phyloP scores from a whole-genome alignment of 2,888 invertebrate genomes.

The Trichogramma evanescens region DNA sequence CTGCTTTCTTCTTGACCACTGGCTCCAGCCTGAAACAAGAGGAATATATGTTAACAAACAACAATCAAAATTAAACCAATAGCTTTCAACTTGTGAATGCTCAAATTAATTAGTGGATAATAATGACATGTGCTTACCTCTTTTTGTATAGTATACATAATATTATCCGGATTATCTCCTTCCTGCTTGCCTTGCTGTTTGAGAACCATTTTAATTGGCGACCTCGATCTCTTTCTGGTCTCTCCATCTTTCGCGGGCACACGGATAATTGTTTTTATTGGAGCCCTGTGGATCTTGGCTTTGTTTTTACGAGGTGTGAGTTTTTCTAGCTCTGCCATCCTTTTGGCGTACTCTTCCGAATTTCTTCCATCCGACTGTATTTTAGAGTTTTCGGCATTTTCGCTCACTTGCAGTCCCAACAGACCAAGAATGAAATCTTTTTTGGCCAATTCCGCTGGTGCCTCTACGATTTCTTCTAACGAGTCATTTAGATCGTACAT shows the following conservation, averaged over 20 bases:
- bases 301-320: constrained; percentile 27
- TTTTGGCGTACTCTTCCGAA: too few relatives aligned
- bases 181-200: constrained; percentile 54
- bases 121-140: constrained; percentile 50
- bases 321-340: background rate
- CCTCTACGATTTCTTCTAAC: constrained; percentile 39
- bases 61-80: background rate
- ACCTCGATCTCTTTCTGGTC: constrained; percentile 61
- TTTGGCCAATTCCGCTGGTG: constrained; percentile 59
- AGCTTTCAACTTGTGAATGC: background rate
- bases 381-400: constrained; percentile 33
- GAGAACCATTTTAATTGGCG: constrained; percentile 71
- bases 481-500: too few relatives aligned
- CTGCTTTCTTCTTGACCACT: constrained; percentile 47
- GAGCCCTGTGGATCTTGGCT: constrained; percentile 51
- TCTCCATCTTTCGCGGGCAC: constrained; percentile 47
- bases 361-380: constrained; percentile 44
- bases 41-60: constrained; percentile 1
- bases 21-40: constrained; percentile 43
- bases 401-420: constrained; percentile 64
- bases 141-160: constrained; percentile 66
- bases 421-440: constrained; percentile 71
- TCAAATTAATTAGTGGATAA: constrained; percentile 1
- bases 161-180: constrained; percentile 46
- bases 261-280: constrained; percentile 75